Percentiles rank a stretch among this genome's conserved stretches.
These are phyloP conservation scores for Proteles cristata DNA, from an alignment of 2,113 vertebrate species.

Conservation along the genomic window DNA sequence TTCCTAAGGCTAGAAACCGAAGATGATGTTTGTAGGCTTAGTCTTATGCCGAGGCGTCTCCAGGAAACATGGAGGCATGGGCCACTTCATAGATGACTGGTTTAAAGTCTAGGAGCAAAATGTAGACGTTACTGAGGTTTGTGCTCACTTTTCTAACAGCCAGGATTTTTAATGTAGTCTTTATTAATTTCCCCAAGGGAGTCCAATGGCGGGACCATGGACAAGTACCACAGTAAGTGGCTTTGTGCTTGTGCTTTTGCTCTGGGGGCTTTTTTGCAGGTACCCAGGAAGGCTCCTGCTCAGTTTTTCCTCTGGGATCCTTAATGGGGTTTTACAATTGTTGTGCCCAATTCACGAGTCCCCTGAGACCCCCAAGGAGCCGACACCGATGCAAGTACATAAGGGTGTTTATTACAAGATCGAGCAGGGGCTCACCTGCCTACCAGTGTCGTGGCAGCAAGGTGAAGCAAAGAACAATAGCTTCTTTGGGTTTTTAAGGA, in stretches of 20 bases:
- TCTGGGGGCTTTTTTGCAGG: background rate
- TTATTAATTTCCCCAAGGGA: background rate
- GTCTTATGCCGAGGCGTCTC: background rate
- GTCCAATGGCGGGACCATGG: background rate
- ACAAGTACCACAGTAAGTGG: background rate
- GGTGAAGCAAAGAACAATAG: too few species aligned
- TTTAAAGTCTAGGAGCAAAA: background rate
- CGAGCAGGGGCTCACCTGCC: too few species aligned
- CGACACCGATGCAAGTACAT: too few species aligned
- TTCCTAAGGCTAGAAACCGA: background rate
- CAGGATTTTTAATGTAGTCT: background rate
- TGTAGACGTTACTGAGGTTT: background rate
- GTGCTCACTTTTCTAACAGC: background rate
- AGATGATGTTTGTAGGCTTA: too few species aligned
- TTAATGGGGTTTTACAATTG: background rate
- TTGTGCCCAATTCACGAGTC: too few species aligned
- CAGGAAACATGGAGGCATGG: background rate
- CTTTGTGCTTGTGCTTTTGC: background rate
- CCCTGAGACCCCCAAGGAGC: too few species aligned
- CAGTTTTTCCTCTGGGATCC: background rate
- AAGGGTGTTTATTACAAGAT: too few species aligned
- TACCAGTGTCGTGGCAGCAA: too few species aligned
- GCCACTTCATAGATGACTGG: background rate
- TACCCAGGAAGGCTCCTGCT: background rate
- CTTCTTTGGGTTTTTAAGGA: too few species aligned